Evolutionary conservation across 2,113 vertebrate species (phyloP), one percentile per base, ranked within the genome.

Genomic region (Bagarius yarrelli): DNA sequence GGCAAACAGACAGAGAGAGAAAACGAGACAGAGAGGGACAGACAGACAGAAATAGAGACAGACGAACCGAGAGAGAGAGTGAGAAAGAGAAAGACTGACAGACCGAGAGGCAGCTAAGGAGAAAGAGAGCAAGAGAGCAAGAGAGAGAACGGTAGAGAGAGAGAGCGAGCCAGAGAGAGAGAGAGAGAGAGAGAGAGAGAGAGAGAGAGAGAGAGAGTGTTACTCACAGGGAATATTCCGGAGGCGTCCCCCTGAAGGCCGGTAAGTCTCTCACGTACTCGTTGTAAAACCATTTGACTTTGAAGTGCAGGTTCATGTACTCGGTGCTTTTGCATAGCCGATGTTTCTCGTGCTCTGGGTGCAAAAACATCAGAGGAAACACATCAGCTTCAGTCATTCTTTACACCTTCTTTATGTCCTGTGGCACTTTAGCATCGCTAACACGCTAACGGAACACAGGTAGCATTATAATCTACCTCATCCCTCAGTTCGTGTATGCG

Each of bases 281-380:
- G 85, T 99, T 99, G 92, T 99, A 96, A 93, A 99, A 98, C 98
- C 98, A 99, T 93, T 99, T 99, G 86, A 99, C 98, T 95, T 99
- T 99, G 96, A 99, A 99, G 94, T 99, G 98, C 91, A 99, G 93
- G 94, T 99, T 99, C 98, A 99, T 99, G 90, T 99, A 99, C 91
- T 99, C 98, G 0, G 98, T 98, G 90, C 98, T 99, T 93, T 99
- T 99, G 93, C 98, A 99, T 93, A 98, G 93, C 77, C 94, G 93
- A 74, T 97, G 97, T 88, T 96, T 98, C 69, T 99, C 97, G 40
- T 99, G 98, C 89, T 99, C 98, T 99, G 91, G 89, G 90, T 92
- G 30, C 86, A 95, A 89, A 70, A 90, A 50, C 89, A 57, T 90
- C 87, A 88, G 88, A 66, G 84, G 5, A 69, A 44, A 16, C 11